phyloP scores from a whole-genome alignment of 2,888 invertebrate genomes.

The Hymenopus coronatus region DNA sequence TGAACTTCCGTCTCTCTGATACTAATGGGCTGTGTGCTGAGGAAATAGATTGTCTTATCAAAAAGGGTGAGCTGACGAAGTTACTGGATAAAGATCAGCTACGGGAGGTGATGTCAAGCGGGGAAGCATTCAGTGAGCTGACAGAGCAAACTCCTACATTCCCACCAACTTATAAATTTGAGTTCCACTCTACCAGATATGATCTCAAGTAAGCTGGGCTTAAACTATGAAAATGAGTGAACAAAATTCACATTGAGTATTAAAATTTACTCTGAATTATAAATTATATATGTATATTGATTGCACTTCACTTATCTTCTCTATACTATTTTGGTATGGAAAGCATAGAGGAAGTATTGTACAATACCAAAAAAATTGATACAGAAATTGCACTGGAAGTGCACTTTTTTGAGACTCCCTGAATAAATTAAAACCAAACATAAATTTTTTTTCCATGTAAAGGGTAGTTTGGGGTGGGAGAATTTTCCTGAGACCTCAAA shows the following conservation, averaged over 20 bases:
- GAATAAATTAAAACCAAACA: too few relatives aligned
- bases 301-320: neutral
- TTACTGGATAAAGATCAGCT: slow-evolving; percentile 78
- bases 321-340: too few relatives aligned
- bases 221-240: too few relatives aligned
- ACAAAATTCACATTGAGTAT: neutral
- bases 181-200: slow-evolving; percentile 70
- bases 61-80: slow-evolving; percentile 61
- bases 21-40: slow-evolving; percentile 60
- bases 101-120: slow-evolving; percentile 63
- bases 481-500: too few relatives aligned
- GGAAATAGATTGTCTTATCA: slow-evolving; percentile 64
- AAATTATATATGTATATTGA: neutral
- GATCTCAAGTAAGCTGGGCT: slow-evolving; percentile 66
- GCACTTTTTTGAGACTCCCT: too few relatives aligned
- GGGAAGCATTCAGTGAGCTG: slow-evolving; percentile 81
- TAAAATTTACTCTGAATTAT: neutral
- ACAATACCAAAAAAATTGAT: too few relatives aligned
- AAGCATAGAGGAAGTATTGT: too few relatives aligned
- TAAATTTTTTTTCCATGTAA: too few relatives aligned
- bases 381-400: too few relatives aligned
- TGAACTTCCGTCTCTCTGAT: slow-evolving; percentile 79
- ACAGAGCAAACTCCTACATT: slow-evolving; percentile 71
- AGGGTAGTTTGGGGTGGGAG: too few relatives aligned
- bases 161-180: slow-evolving; percentile 85